Percentiles rank a stretch among this genome's conserved stretches.
phyloP scores from a whole-genome alignment of 2,797 vertebrate genomes.

The Aulostomus chinensis region DNA sequence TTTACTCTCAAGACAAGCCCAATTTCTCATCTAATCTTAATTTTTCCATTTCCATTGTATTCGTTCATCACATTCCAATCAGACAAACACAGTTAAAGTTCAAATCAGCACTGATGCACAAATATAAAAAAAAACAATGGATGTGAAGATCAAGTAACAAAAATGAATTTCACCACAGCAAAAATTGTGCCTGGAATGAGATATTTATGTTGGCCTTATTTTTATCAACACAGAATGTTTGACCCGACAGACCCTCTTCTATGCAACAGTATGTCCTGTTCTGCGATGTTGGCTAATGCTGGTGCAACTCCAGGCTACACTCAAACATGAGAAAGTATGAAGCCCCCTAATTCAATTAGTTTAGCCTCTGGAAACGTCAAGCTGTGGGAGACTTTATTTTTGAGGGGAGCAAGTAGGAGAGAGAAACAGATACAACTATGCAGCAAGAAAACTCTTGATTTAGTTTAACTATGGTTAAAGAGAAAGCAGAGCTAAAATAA shows the following conservation, averaged over 20 bases:
- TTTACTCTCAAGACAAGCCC: too few species aligned
- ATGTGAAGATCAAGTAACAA: conserved; percentile 49
- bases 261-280: conserved; percentile 55
- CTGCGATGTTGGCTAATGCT: conserved; percentile 44
- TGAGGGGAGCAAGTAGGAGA: conserved; percentile 38
- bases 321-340: conserved; percentile 45
- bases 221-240: conserved; percentile 52
- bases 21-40: too few species aligned
- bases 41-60: conserved; percentile 19
- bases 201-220: conserved; percentile 53
- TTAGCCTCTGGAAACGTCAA: conserved; percentile 64
- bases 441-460: conserved; percentile 17
- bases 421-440: conserved; percentile 19
- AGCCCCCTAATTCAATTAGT: conserved; percentile 63
- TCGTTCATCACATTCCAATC: conserved; percentile 37
- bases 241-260: conserved; percentile 45
- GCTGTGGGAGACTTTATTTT: conserved; percentile 57
- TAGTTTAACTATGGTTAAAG: conserved; percentile 28
- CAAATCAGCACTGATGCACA: conserved; percentile 18
- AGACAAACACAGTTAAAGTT: conserved; percentile 25
- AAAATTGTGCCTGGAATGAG: conserved; percentile 35
- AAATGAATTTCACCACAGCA: conserved; percentile 35
- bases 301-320: conserved; percentile 47
- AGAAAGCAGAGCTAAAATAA: conserved; percentile 9
- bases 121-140: conserved; percentile 32